Evolutionary conservation across 2,797 vertebrate species (phyloP), one percentile per base, ranked within the genome.

Genomic region (Artibeus lituratus): DNA sequence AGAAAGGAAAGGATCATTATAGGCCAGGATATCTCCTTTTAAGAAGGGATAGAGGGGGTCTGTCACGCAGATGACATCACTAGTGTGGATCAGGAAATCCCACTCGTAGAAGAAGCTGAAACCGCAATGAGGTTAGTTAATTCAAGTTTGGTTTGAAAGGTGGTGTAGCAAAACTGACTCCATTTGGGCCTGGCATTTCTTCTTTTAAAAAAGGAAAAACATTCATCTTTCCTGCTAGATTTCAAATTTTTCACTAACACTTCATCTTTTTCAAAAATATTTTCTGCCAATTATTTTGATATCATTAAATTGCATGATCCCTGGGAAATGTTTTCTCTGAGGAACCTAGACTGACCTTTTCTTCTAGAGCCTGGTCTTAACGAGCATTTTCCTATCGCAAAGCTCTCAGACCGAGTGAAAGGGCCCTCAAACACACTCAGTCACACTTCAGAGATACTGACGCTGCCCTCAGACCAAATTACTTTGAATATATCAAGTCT

Each of bases 251-350:
- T 89, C 22, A 42, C 26, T 39, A 65, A 86, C 77, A 80, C 26
- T 53, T 92, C 15, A 74, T 62, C 32, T 22, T 90, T 84, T 95
- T 49, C 89, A 78, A 95, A 78, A 95, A 78, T 65, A 82, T 24
- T 78, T 83, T 47, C 78, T 77, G 35, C 67, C 94, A 92, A 42
- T 95, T 97, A 90, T 81, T 93, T 89, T 83, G 10, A 87, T 91
- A 85, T 77, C 87, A 96, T 49, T 90, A 91, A 80, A 91, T 35
- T 65, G 29, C 29, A 55, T 59, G 35, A 76, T 62, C 18, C n/a
- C 32, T 84, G 89, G 90, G 80, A 84, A 86, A 93, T 15, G 10
- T 82, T 57, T 93, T 85, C 51, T 83, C 80, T 76, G 39, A 91
- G 44, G 84, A 76, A 95, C 51, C 44, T 92, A 65, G 8, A 42